These are phyloP conservation scores for Scaptomyza tumidula DNA, from an alignment of 2,888 invertebrate genomes.

Conservation along the genomic window DNA sequence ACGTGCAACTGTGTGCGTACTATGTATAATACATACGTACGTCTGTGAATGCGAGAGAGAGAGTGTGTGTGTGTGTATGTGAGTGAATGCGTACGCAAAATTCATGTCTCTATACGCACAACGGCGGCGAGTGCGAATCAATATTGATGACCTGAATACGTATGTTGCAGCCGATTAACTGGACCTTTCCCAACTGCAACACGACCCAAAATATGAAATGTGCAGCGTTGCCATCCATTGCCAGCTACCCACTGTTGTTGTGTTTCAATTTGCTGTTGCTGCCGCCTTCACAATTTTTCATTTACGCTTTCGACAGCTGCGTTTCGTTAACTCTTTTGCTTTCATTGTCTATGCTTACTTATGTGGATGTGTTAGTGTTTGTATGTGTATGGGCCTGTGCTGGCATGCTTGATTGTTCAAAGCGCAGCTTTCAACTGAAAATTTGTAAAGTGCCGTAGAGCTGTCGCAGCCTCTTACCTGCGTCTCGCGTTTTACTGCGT, in stretches of 20 bases:
- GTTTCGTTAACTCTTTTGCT: constrained; percentile 51
- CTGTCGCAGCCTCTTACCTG: constrained; percentile 55
- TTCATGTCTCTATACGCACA: constrained; percentile 77
- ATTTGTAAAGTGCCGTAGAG: constrained; percentile 69
- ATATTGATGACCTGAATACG: constrained; percentile 80
- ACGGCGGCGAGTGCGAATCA: constrained; percentile 71
- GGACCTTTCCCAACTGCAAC: constrained; percentile 52
- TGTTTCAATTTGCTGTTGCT: constrained; percentile 44
- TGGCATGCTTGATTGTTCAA: constrained; percentile 73
- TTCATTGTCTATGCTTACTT: constrained; percentile 44
- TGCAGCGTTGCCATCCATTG: constrained; percentile 42
- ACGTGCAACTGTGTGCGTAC: constrained; percentile 15
- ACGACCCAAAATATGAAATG: constrained; percentile 67
- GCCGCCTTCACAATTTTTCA: constrained; percentile 56
- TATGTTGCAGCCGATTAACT: constrained; percentile 75
- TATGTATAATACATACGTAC: not conserved
- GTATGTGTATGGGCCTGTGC: constrained; percentile 26
- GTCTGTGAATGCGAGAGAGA: not conserved
- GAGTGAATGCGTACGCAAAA: constrained; percentile 72
- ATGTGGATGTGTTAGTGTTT: constrained; percentile 8
- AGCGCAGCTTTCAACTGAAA: constrained; percentile 73
- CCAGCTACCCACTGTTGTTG: constrained; percentile 31
- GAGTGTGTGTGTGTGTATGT: constrained; percentile 31
- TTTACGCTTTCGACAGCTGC: constrained; percentile 67
- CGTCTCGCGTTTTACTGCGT: constrained; percentile 66